Base-by-base conservation (phyloP, 2,113 vertebrate species). In the Mustela nigripes region DNA sequence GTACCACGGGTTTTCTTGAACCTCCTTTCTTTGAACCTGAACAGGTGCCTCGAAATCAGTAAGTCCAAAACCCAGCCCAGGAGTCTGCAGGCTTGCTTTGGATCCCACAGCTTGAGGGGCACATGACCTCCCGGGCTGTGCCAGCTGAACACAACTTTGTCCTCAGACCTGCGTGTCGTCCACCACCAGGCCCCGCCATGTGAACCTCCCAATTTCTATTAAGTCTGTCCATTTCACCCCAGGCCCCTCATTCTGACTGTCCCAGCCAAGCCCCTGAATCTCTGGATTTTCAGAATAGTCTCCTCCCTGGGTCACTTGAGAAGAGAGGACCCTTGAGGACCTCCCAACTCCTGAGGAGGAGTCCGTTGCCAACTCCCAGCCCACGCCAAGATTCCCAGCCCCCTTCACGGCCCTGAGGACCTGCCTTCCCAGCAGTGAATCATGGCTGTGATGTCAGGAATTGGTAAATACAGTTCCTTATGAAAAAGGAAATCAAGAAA, bases 221-320 rank as follows among this genome's bases (percentile, higher is more conserved):
- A 53, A 39, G 53, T 73, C 24, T 11, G 10, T 71, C n/a, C 22
- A 5, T 45, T 84, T 74, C 83, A 63, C 22, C 42, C 45, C 3
- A 4, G 18, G 4, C 2, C 4, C 36, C 69, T 12, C 33, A 14
- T 39, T 0, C 58, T 0, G 9, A 24, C 21, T 7, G 45, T 67
- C 31, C n/a, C 21, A 24, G 69, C 6, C 58, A 94, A 48, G 24
- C 26, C 62, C 31, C 71, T 24, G 5, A 14, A 5, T 74, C 62
- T 62, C 62, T 62, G 33, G 48, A 18, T 33, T 65, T 79, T 80
- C n/a, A 50, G 36, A 84, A 50, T 60, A 69, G 33, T 80, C 50
- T 91, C 24, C 60, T 24, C 31, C 24, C 15, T 16, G 19, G 60
- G 48, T 39, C 58, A 36, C 33, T 74, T 14, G 8, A 39, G 45